These are phyloP conservation scores for Otus sunia DNA, from an alignment of 2,113 vertebrate species.

Conservation along the genomic window DNA sequence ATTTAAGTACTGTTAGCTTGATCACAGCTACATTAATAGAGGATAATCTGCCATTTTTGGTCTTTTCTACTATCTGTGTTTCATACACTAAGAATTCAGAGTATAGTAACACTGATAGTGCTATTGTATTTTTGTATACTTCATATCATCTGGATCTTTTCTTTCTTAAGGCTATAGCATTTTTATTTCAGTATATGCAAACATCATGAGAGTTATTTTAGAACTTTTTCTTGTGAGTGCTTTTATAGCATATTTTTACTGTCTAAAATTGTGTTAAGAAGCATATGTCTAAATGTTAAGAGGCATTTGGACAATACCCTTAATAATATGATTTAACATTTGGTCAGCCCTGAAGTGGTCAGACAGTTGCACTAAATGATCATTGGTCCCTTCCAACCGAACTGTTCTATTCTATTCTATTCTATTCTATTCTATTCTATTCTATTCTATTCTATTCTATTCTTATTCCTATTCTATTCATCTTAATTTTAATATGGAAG, in stretches of 20 bases:
- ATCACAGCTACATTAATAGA: not conserved
- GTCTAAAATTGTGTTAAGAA: not conserved
- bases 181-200: not conserved
- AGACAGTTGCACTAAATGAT: not conserved
- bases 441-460: not conserved
- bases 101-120: not conserved
- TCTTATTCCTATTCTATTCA: no score
- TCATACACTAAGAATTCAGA: not conserved
- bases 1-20: not conserved
- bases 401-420: not conserved
- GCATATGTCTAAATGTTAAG: not conserved
- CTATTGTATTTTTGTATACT: not conserved
- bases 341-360: not conserved
- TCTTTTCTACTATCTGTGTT: not conserved
- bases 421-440: not conserved
- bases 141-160: not conserved
- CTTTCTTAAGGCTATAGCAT: not conserved
- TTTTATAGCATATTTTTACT: not conserved
- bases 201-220: not conserved
- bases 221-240: not conserved
- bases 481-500: not conserved
- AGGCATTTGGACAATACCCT: not conserved
- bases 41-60: not conserved
- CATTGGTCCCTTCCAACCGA: fast-evolving
- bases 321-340: not conserved